Conservation (phyloP, 2,888 invertebrate species). For the Lymantria dispar region DNA sequence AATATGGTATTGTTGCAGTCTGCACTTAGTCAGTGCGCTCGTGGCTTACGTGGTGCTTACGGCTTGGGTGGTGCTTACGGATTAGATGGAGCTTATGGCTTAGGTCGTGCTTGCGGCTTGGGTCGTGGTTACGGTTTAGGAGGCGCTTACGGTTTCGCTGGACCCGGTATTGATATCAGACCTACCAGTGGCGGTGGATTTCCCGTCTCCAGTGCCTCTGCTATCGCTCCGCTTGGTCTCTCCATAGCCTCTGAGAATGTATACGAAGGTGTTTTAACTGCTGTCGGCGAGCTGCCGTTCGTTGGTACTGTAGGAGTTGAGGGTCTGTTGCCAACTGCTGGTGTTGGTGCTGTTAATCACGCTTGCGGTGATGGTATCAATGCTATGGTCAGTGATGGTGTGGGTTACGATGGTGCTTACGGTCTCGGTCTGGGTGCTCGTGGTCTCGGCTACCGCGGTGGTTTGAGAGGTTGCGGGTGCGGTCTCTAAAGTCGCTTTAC, state of each 20-base stretch:
- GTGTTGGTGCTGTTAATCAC: constrained; percentile 18
- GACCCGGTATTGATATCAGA: neutral
- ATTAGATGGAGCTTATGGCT: neutral
- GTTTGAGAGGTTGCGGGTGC: neutral
- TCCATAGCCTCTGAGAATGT: constrained; percentile 35
- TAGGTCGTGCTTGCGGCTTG: neutral
- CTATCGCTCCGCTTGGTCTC: constrained; percentile 36
- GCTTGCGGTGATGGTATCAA: constrained; percentile 15
- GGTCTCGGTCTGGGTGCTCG: constrained; percentile 3
- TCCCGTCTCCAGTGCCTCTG: constrained; percentile 36
- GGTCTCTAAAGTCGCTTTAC: neutral
- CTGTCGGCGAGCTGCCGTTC: constrained; percentile 19
- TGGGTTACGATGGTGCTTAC: constrained; percentile 15
- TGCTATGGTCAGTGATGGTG: constrained; percentile 7
- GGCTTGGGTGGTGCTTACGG: too few species aligned
- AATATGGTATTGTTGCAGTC: too few species aligned
- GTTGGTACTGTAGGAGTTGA: constrained; percentile 23
- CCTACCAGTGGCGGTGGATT: constrained; percentile 30
- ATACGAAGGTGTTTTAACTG: constrained; percentile 12
- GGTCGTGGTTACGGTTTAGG: neutral
- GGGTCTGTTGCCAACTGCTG: constrained; percentile 15
- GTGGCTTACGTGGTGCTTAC: too few species aligned
- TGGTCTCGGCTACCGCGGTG: neutral
- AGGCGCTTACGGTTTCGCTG: neutral
- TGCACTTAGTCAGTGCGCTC: too few species aligned